Evolutionary conservation across 2,113 vertebrate genomes (phyloP).

Genomic region (Colius striatus): DNA sequence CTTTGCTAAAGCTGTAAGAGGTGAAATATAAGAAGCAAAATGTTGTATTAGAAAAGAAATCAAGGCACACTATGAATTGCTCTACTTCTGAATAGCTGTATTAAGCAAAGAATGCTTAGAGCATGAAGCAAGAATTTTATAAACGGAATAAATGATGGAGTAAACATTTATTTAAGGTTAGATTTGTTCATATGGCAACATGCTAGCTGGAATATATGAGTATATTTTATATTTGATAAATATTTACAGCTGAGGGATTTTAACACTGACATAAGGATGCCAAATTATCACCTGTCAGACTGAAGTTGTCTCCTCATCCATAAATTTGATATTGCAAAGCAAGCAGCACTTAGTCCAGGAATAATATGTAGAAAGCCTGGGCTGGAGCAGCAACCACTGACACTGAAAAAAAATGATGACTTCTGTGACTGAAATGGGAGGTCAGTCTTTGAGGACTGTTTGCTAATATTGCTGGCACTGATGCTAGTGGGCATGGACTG

Average conservation of each 20-base stretch:
- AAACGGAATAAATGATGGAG: background rate
- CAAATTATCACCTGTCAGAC: constrained; percentile 65
- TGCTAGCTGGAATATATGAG: background rate
- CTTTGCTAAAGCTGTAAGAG: constrained; percentile 7
- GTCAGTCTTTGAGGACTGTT: background rate
- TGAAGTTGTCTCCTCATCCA: constrained; percentile 59
- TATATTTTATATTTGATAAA: constrained; percentile 41
- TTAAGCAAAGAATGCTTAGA: constrained; percentile 18
- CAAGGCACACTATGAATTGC: background rate
- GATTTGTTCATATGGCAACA: constrained; percentile 27
- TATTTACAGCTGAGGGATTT: constrained; percentile 57
- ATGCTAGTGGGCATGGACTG: background rate
- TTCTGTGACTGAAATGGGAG: background rate
- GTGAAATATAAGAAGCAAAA: constrained; percentile 3
- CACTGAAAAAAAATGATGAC: background rate
- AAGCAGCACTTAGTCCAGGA: constrained; percentile 12
- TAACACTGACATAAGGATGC: constrained; percentile 22
- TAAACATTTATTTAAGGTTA: constrained; percentile 41
- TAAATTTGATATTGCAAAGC: constrained; percentile 18
- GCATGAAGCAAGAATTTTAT: constrained; percentile 12
- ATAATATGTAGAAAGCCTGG: background rate
- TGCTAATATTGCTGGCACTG: constrained; percentile 41
- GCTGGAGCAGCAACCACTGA: background rate
- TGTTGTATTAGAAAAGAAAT: background rate
- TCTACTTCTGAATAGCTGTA: background rate